phyloP scores from a whole-genome alignment of 2,888 invertebrate genomes.

The Trypoxylon attenuatum region DNA sequence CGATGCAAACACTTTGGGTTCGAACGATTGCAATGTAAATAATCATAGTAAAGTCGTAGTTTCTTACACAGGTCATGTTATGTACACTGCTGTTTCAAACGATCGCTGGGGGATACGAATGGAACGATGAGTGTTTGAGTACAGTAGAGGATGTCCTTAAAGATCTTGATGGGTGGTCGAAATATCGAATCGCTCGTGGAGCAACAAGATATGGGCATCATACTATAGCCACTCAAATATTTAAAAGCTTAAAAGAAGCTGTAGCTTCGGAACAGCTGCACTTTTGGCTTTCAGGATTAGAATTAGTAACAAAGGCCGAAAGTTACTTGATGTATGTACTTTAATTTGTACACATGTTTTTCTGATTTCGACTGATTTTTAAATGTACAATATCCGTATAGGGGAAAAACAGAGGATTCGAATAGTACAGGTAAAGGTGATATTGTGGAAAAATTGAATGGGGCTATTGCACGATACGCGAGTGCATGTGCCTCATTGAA shows the following conservation, averaged over 20 bases:
- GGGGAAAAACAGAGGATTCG: constrained; percentile 56
- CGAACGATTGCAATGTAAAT: background rate
- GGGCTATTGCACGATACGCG: constrained; percentile 68
- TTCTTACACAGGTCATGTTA: constrained; percentile 79
- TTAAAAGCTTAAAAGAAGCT: constrained; percentile 79
- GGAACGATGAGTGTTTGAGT: constrained; percentile 78
- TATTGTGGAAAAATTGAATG: constrained; percentile 68
- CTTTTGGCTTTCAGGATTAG: constrained; percentile 90
- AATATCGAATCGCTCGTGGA: constrained; percentile 90
- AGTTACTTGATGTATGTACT: constrained; percentile 77
- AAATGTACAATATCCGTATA: constrained; percentile 9
- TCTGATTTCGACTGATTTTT: background rate
- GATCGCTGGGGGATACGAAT: constrained; percentile 82
- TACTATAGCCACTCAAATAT: constrained; percentile 80
- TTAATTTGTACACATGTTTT: background rate
- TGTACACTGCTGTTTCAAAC: constrained; percentile 91
- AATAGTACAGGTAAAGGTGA: constrained; percentile 55
- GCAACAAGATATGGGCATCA: constrained; percentile 92
- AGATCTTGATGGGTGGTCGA: constrained; percentile 85
- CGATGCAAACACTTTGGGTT: background rate
- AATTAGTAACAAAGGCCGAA: constrained; percentile 85
- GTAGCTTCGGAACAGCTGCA: constrained; percentile 92
- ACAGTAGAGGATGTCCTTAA: constrained; percentile 78
- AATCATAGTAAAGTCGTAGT: constrained; percentile 8
- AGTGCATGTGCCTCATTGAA: constrained; percentile 74